Evolutionary conservation across 2,113 vertebrate genomes (phyloP), one percentile per base, ranked within the genome.

Genomic region (Poeciliopsis occidentalis): DNA sequence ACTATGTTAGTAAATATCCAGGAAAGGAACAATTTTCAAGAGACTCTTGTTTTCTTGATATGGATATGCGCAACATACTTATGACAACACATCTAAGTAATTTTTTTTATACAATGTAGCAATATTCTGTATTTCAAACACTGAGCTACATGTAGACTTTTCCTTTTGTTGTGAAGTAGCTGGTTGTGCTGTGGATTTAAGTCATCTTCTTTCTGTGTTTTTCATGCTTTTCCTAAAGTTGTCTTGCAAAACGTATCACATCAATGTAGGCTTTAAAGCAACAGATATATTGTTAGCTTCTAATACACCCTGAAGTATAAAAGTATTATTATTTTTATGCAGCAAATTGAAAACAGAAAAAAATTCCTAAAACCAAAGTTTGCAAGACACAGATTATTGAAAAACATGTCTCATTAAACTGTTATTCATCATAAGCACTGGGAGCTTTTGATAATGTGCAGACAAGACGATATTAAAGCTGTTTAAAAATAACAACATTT

Each of bases 341-440:
- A 78, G 15, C 32, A 80, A 60, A 83, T 88, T 85, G 70, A 84
- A 71, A 80, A 84, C 2, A 29, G 29, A 29, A 29, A 29, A 29
- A 29, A 32, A 32, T 6, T 7, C 70, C 60, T 64, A 85, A 81
- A 57, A 47, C 13, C 44, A 7, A 79, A 68, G 79, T 71, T 71
- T 76, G 63, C 66, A 67, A 72, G 69, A 51, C 32, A 5, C 75
- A 75, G 79, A 67, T 88, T 81, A 88, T 86, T 87, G 68, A 86
- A 80, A 80, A 76, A 82, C 69, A 75, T 76, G 51, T 54, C 19
- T 54, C 84, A 84, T 84, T 72, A 79, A 73, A 69, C 30, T 71
- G 82, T 69, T 32, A 75, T 78, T 82, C 41, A 7, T 80, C 60
- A 3, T 74, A 68, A 88, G 24, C 37, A 79, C 74, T 65, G n/a